Evolutionary conservation across 2,113 vertebrate species (phyloP), one percentile per base, ranked within the genome.

Genomic region (Platichthys stellatus): DNA sequence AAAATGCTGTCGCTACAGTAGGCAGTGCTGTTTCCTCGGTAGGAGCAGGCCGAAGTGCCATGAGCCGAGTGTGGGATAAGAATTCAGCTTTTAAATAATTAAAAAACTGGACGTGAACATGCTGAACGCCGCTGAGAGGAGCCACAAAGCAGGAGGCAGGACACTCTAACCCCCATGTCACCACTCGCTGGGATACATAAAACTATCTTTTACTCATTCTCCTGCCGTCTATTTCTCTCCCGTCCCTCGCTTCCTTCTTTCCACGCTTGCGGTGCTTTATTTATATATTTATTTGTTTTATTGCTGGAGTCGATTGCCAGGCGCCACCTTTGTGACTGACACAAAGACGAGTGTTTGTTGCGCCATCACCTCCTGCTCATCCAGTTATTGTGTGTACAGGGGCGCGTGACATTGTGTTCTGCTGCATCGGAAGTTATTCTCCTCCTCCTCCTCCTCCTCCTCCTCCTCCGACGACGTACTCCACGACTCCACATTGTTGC

Each of bases 241-340:
- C 1, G 20, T 40, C 53, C 20, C 62, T 23, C 14, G 11, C 58
- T 56, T 63, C 64, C 23, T 54, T 35, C 59, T 74, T 53, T 76
- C 69, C 72, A 38, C 17, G 62, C 63, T n/a, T 49, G 66, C 59
- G 5, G 43, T 31, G 49, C 51, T 58, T 61, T 63, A 43, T 60
- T 63, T 64, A 53, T 40, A 49, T 38, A 14, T 64, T 54, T 56
- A 3, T 15, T 45, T 26, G 20, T 38, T 56, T 67, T 47, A 14
- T 63, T 60, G 23, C 64, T 31, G 68, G 65, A 76, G 80, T 84
- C 77, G 67, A 61, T 78, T 76, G 76, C 63, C 31, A 76, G 28
- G 45, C 11, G 9, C 70, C 69, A 59, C 85, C 45, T 85, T 83
- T 87, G 72, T 83, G 51, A 82, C 51, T 62, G 74, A 8, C 63